Percentiles rank a stretch among this genome's conserved stretches.
phyloP scores from a whole-genome alignment of 2,888 invertebrate species.

The Phymatocera aterrima region DNA sequence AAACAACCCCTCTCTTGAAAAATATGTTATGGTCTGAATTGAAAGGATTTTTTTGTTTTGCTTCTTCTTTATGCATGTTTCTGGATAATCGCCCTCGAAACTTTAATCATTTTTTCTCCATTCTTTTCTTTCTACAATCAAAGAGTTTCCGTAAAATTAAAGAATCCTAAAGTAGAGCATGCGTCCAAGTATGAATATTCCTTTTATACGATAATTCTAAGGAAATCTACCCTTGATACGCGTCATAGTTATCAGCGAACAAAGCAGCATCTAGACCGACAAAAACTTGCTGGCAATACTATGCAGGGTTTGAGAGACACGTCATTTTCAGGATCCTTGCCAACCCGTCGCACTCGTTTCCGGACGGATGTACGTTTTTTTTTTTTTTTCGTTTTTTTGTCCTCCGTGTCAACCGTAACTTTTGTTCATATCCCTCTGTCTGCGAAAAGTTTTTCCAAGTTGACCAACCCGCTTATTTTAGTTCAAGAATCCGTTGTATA shows the following conservation, averaged over 20 bases:
- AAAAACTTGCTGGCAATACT: not conserved
- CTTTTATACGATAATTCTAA: too few relatives aligned
- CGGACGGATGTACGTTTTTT: conserved; percentile 27
- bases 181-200: not conserved
- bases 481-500: not conserved
- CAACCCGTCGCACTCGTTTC: conserved; percentile 28
- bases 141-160: not conserved
- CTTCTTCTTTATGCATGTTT: not conserved
- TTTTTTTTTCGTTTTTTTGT: too few relatives aligned
- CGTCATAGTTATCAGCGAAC: not conserved
- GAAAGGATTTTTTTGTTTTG: not conserved
- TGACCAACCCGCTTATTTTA: not conserved
- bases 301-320: conserved; percentile 4
- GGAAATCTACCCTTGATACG: too few relatives aligned
- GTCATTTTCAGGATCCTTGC: conserved; percentile 31
- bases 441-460: not conserved
- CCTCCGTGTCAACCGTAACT: not conserved
- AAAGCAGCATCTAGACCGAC: not conserved
- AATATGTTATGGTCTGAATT: conserved; percentile 3
- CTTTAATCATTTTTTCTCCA: not conserved
- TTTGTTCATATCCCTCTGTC: conserved; percentile 22
- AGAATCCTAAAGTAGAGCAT: too few relatives aligned
- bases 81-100: not conserved
- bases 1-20: not conserved
- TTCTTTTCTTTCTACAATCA: not conserved